Percentiles rank a stretch among this genome's conserved stretches.
These are phyloP conservation scores for Apodemia zela DNA, from an alignment of 2,888 invertebrate genomes.

Conservation along the genomic window DNA sequence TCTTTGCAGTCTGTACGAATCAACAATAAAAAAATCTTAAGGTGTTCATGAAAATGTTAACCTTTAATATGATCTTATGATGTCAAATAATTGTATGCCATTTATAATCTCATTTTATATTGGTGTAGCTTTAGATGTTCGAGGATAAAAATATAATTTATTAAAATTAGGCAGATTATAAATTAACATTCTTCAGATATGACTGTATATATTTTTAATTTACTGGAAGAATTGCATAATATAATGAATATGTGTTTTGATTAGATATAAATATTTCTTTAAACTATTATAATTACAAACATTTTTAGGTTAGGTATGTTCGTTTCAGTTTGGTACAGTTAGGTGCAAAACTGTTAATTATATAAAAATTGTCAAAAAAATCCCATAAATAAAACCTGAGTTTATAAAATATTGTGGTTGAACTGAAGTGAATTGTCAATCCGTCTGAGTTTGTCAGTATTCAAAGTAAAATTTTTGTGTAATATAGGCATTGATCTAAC, in stretches of 20 bases:
- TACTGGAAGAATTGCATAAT: background rate
- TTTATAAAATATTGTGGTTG: too few species aligned
- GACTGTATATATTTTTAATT: background rate
- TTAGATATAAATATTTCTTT: background rate
- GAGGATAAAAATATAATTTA: background rate
- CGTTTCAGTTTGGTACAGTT: conserved; percentile 1
- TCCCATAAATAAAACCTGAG: too few species aligned
- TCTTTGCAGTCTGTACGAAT: too few species aligned
- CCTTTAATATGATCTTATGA: too few species aligned
- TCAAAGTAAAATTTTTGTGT: too few species aligned
- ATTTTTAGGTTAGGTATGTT: background rate
- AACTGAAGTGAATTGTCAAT: too few species aligned
- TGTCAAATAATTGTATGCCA: background rate
- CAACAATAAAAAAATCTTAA: too few species aligned
- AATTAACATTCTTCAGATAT: background rate
- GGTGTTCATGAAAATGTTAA: background rate
- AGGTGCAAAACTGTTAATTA: background rate
- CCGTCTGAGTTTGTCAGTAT: too few species aligned
- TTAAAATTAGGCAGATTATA: background rate
- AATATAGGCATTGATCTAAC: too few species aligned
- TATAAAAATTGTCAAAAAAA: background rate
- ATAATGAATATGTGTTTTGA: background rate
- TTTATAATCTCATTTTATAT: background rate
- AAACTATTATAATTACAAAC: background rate
- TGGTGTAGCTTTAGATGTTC: background rate